phyloP scores from a whole-genome alignment of 2,113 vertebrate species.

The Tupaia chinensis region DNA sequence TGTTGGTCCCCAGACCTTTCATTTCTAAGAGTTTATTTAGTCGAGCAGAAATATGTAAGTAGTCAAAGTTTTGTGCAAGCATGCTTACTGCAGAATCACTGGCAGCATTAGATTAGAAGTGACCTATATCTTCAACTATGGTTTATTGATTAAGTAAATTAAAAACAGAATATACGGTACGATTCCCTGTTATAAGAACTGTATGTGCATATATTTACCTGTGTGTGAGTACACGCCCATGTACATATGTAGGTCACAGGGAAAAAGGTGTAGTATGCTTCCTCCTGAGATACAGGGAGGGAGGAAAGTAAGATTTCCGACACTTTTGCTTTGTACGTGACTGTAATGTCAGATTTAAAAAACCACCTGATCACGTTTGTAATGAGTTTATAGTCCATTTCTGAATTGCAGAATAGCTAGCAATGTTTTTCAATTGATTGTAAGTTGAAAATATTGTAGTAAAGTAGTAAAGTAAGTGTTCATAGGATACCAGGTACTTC shows the following conservation, averaged over 20 bases:
- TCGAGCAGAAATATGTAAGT: slow-evolving; percentile 35
- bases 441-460: background rate
- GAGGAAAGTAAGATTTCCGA: background rate
- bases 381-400: background rate
- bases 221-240: background rate
- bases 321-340: background rate
- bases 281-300: background rate
- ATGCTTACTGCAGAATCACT: background rate
- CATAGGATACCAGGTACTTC: background rate
- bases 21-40: slow-evolving; percentile 32
- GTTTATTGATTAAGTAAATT: background rate
- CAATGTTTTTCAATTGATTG: background rate
- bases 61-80: slow-evolving; percentile 4
- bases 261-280: background rate
- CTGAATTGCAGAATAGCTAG: background rate
- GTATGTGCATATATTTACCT: background rate
- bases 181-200: background rate
- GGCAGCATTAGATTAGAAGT: background rate
- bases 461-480: slow-evolving; percentile 7
- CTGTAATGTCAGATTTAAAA: background rate
- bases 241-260: background rate
- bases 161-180: background rate
- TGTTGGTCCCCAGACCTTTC: background rate
- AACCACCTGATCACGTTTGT: background rate
- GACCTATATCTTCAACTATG: background rate